Conservation (phyloP, 2,888 invertebrate species). For the Dryomyza anilis region DNA sequence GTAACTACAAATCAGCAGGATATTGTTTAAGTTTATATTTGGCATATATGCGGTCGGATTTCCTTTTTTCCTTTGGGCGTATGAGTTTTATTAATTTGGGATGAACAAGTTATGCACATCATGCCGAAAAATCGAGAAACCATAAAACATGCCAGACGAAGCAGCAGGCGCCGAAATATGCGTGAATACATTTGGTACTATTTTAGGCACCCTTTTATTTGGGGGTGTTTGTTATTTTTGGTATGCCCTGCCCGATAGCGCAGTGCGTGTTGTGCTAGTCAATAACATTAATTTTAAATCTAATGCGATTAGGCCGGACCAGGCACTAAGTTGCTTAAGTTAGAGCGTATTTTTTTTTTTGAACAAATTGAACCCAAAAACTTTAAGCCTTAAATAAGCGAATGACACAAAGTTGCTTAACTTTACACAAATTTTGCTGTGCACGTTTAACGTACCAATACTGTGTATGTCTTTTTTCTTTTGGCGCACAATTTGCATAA, state of each 20-base stretch:
- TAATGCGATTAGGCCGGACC: no score
- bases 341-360: no score
- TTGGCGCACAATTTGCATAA: constrained; percentile 20
- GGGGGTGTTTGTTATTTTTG: no score
- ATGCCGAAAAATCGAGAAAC: no score
- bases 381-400: constrained; percentile 45
- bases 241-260: background rate
- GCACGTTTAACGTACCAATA: no score
- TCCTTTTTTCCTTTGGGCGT: constrained; percentile 36
- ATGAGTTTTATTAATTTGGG: constrained; percentile 49
- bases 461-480: no score
- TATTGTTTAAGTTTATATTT: constrained; percentile 42
- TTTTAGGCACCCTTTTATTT: no score
- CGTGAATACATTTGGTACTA: constrained; percentile 28
- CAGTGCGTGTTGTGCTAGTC: background rate
- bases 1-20: constrained; percentile 34
- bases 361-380: no score
- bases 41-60: constrained; percentile 40
- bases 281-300: constrained; percentile 2
- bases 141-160: background rate
- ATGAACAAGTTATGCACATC: constrained; percentile 39
- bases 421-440: background rate
- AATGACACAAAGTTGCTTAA: constrained; percentile 18
- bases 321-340: no score
- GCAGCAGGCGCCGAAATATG: constrained; percentile 14